Evolutionary conservation across 2,888 invertebrate genomes (phyloP).

Genomic region (Stratiomys singularior): DNA sequence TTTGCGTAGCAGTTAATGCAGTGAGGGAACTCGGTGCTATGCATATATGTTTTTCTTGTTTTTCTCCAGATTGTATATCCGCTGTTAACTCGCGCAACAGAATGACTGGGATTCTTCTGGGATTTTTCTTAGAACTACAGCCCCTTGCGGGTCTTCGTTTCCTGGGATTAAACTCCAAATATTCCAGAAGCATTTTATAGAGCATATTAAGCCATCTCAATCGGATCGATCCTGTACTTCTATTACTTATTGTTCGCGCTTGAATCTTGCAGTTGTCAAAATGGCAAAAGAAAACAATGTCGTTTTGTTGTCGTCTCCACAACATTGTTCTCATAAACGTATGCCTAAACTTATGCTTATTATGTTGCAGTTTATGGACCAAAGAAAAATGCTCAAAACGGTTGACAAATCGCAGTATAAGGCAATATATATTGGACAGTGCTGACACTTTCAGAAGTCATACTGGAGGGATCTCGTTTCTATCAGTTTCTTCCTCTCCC

Average conservation of each 20-base stretch:
- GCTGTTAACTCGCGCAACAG: not conserved
- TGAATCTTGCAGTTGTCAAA: not conserved
- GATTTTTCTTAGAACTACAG: too few species aligned
- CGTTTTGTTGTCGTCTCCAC: not conserved
- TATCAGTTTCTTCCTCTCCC: too few species aligned
- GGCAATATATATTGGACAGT: too few species aligned
- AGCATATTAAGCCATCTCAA: not conserved
- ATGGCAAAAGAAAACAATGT: not conserved
- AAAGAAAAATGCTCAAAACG: too few species aligned
- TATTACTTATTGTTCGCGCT: not conserved
- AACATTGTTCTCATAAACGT: not conserved
- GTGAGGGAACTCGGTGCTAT: not conserved
- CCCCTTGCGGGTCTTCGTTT: too few species aligned
- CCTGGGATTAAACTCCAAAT: not conserved
- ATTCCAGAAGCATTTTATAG: not conserved
- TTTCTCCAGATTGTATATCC: not conserved
- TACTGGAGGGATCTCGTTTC: too few species aligned
- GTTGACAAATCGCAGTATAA: too few species aligned
- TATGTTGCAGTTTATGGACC: not conserved
- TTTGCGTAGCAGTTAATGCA: not conserved
- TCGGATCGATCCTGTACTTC: not conserved
- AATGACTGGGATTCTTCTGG: not conserved
- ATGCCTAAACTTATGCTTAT: too few species aligned
- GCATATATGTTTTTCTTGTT: not conserved
- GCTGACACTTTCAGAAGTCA: too few species aligned